Evolutionary conservation across 2,888 invertebrate species (phyloP), one percentile per base, ranked within the genome.

Genomic region (Leptinotarsa rubiginosa): DNA sequence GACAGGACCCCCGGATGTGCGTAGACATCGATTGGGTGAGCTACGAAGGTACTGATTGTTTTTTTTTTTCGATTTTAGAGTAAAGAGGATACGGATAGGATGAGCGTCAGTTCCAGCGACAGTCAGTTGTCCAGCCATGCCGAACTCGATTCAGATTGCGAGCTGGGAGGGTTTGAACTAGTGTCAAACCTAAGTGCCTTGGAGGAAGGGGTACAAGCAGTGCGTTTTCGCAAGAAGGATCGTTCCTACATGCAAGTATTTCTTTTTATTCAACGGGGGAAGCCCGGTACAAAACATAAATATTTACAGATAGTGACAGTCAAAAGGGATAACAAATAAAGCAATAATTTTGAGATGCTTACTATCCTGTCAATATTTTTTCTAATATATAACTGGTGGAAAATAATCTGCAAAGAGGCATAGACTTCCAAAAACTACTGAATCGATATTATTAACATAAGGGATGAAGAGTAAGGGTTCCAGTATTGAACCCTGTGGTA

Each of bases 1-100:
- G 0, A 89, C 84, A n/a, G 82, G 83, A 77, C 92, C 93, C 0
- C 89, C 78, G 18, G 88, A 88, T 79, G 90, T 84, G 87, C 87
- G 77, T 47, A 3, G 25, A 13, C 25, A 18, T 52, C 12, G 18
- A 16, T 16, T n/a, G 16, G 10, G 7, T 52, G 22, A 15, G 50
- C 69, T 2, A 41, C 41, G 10, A 41, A 10, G 10, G 2, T 41
- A 41, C 41, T 41, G 0, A 41, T 10, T 41, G 1, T 10, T 49
- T 49, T 69, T 20, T 20, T n/a, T 47, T 69, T 18, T 68, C 69
- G 54, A 74, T 81, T 81, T 72, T 75, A 86, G 85, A 81, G 76
- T 59, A 86, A 86, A 79, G 86, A 86, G 65, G 87, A 87, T 69
- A 81, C 83, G 67, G 88, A 88, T 83, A 84, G 82, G 79, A 80